Evolutionary conservation across 2,113 vertebrate species (phyloP).

Genomic region (Pteruthius melanotis): DNA sequence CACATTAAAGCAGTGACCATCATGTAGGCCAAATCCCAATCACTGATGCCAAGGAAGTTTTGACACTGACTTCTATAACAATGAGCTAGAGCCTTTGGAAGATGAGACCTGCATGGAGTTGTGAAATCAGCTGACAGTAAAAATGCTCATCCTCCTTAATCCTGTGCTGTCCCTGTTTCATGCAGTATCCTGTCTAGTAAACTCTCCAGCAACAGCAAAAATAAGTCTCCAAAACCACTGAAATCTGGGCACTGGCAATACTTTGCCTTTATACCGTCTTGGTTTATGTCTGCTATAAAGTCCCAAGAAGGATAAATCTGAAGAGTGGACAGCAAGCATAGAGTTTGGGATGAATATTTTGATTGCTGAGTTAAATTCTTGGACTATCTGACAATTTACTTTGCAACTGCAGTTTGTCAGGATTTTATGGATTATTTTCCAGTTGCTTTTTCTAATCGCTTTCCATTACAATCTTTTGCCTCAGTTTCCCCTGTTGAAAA

Average conservation of each 20-base stretch:
- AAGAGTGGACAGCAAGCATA: not conserved
- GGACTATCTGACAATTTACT: not conserved
- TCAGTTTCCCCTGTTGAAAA: not conserved
- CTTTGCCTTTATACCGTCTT: not conserved
- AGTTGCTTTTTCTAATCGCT: not conserved
- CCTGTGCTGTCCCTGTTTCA: not conserved
- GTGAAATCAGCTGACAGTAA: not conserved
- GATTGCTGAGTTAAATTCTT: not conserved
- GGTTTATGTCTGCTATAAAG: not conserved
- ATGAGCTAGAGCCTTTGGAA: not conserved
- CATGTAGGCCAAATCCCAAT: not conserved
- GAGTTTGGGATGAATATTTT: not conserved
- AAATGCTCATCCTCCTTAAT: not conserved
- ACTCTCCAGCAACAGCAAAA: not conserved
- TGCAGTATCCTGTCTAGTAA: not conserved
- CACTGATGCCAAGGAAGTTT: not conserved
- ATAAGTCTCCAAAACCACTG: not conserved
- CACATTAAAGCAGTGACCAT: not conserved
- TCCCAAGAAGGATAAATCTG: not conserved
- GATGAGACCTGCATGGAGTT: not conserved
- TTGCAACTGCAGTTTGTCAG: not conserved
- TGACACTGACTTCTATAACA: not conserved
- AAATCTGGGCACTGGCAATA: not conserved
- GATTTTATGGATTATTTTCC: not conserved
- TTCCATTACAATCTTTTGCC: not conserved